A percentile compares a stretch with the other conserved stretches of the same genome.
phyloP scores from a whole-genome alignment of 2,888 invertebrate species.

The Drosophila flavopinicola region DNA sequence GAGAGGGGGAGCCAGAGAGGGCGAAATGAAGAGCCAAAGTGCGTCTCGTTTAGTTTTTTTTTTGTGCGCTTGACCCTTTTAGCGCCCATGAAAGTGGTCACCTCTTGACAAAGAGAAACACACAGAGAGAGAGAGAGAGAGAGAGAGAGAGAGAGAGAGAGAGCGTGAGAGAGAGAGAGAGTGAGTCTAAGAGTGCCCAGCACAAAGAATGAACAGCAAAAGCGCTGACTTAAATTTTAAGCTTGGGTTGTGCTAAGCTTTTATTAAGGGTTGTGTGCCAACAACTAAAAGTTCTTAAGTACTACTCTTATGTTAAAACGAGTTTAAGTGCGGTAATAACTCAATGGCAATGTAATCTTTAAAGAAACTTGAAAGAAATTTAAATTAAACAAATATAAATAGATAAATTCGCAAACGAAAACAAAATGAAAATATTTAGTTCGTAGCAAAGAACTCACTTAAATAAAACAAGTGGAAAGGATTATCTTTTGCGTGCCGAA shows the following conservation, averaged over 20 bases:
- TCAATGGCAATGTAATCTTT: neutral
- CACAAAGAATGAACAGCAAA: neutral
- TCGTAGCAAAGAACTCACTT: no score
- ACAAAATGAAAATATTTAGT: no score
- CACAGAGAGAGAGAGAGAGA: neutral
- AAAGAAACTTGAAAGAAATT: neutral
- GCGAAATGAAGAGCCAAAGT: slow-evolving; percentile 25
- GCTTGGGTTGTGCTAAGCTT: neutral
- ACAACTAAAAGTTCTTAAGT: neutral
- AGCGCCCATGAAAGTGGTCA: slow-evolving; percentile 14
- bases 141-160: neutral
- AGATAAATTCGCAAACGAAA: no score
- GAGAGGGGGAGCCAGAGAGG: neutral
- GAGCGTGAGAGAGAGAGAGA: neutral
- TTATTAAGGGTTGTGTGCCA: slow-evolving; percentile 6
- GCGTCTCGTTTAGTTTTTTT: slow-evolving; percentile 21
- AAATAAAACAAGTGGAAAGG: no score
- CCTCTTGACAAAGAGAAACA: neutral
- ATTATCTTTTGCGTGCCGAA: no score
- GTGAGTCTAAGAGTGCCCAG: no score
- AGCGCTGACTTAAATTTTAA: neutral
- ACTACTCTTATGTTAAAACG: neutral
- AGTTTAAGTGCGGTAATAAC: neutral
- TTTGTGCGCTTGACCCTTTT: slow-evolving; percentile 40
- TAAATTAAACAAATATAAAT: neutral